Percentiles rank a stretch among this genome's conserved stretches.
Conservation (phyloP, 2,797 vertebrate genomes). For the Pachyuromys duprasi region DNA sequence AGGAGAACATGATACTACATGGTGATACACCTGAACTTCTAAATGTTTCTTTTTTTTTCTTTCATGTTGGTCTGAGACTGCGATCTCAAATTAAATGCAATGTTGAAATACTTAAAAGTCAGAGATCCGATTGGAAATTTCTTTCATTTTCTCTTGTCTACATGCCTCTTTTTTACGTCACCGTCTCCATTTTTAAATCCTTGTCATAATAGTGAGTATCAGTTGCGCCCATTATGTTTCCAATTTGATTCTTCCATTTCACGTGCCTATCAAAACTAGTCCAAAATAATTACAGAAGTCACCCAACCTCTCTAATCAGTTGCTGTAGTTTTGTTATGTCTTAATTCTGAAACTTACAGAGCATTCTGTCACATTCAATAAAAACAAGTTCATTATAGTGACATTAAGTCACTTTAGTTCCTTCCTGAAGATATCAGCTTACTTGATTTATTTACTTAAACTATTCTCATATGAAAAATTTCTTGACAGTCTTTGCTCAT, state of each 20-base stretch:
- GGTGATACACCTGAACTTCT: conserved; percentile 62
- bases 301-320: not conserved
- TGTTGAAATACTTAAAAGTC: not conserved
- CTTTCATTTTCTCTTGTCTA: not conserved
- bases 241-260: not conserved
- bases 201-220: not conserved
- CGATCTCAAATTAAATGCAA: conserved; percentile 57
- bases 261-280: not conserved
- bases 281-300: not conserved
- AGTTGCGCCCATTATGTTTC: not conserved
- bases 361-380: not conserved
- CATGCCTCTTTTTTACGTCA: not conserved
- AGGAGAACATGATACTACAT: conserved; percentile 60
- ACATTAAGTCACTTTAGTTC: not conserved
- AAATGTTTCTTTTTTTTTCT: conserved; percentile 61
- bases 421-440: not conserved
- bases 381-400: not conserved
- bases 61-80: conserved; percentile 42
- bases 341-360: conserved; percentile 34
- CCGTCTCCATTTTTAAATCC: not conserved
- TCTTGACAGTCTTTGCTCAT: not conserved
- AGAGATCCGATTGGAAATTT: not conserved
- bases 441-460: not conserved
- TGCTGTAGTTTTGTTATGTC: not conserved
- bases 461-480: not conserved